These are phyloP conservation scores for Nestor notabilis DNA, from an alignment of 2,113 vertebrate species.

Conservation along the genomic window DNA sequence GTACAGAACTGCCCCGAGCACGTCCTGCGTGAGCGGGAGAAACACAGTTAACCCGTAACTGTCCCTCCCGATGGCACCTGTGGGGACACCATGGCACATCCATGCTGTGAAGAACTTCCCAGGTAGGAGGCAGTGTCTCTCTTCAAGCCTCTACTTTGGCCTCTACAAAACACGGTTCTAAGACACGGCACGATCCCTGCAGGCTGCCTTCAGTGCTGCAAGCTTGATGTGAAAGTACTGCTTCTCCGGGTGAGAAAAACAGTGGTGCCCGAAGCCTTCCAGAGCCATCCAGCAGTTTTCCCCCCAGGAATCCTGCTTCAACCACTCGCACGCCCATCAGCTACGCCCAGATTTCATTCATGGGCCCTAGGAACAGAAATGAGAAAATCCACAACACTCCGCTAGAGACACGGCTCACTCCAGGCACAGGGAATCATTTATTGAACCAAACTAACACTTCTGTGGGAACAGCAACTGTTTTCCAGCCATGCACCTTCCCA, in stretches of 20 bases:
- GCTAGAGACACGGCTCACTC: neutral
- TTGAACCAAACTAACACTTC: neutral
- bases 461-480: neutral
- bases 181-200: fast-evolving
- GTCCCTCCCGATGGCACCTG: neutral
- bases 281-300: neutral
- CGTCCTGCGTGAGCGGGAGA: neutral
- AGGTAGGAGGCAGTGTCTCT: neutral
- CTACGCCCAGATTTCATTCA: neutral
- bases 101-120: neutral
- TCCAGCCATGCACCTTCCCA: neutral
- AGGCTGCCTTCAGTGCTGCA: neutral
- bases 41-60: neutral
- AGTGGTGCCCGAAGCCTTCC: neutral
- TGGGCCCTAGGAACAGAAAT: neutral
- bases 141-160: neutral
- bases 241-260: neutral
- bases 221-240: neutral
- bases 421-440: neutral
- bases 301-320: neutral
- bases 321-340: neutral
- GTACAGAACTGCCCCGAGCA: neutral
- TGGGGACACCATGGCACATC: neutral
- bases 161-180: neutral
- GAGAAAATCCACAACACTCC: neutral